phyloP scores from a whole-genome alignment of 1,140 invertebrate species.

The Alviniconcha marisindica region DNA sequence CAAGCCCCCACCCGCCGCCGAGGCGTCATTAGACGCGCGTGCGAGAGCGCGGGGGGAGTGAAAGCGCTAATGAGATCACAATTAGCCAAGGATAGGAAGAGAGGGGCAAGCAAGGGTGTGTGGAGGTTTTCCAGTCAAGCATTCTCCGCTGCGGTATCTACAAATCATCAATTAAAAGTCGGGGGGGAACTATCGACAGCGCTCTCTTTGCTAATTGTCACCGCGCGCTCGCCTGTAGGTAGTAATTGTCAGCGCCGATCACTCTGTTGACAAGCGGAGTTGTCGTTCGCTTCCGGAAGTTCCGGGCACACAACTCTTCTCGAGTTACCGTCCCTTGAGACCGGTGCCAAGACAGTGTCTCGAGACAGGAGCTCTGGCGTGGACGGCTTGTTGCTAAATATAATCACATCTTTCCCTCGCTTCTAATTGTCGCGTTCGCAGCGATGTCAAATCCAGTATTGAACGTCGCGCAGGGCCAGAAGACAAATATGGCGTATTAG shows the following conservation, averaged over 20 bases:
- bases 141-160: conserved; percentile 25
- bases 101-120: neutral
- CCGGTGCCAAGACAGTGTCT: neutral
- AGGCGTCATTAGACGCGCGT: conserved; percentile 36
- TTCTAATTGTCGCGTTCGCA: neutral
- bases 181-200: neutral
- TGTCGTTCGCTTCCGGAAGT: conserved; percentile 34
- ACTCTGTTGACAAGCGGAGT: conserved; percentile 37
- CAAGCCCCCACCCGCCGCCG: conserved; percentile 18
- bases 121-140: conserved; percentile 18
- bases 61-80: conserved; percentile 42
- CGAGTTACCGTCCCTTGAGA: neutral
- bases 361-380: neutral
- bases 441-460: conserved; percentile 9
- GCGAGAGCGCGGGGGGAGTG: conserved; percentile 26
- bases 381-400: conserved; percentile 21
- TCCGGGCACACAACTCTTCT: conserved; percentile 17
- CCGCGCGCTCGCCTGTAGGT: conserved; percentile 28
- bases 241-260: conserved; percentile 40
- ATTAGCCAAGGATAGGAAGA: conserved; percentile 25
- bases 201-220: conserved; percentile 37
- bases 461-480: neutral
- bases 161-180: conserved; percentile 44
- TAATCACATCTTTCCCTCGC: neutral
- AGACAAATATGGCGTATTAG: conserved; percentile 33